Conservation (phyloP, 2,888 invertebrate species). For the Chrysomela aeneicollis region DNA sequence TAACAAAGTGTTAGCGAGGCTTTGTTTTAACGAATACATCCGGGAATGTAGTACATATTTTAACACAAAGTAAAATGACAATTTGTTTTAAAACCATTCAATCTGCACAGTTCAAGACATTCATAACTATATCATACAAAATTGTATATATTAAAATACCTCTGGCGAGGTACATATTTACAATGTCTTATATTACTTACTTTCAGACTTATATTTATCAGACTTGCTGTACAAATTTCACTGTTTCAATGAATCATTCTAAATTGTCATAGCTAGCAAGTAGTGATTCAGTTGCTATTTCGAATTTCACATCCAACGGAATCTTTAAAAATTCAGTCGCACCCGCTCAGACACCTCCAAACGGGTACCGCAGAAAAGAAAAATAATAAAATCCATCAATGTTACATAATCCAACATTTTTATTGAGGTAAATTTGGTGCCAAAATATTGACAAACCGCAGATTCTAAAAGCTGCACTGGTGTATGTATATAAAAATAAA, state of each 20-base stretch:
- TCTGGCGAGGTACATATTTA: slow-evolving; percentile 53
- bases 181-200: slow-evolving; percentile 56
- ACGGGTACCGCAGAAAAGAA: slow-evolving; percentile 38
- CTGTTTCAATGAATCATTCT: slow-evolving; percentile 40
- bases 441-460: slow-evolving; percentile 52
- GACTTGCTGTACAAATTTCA: slow-evolving; percentile 57
- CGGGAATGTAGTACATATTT: slow-evolving; percentile 57
- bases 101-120: slow-evolving; percentile 46
- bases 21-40: slow-evolving; percentile 54
- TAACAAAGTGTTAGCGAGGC: slow-evolving; percentile 55
- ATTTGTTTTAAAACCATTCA: slow-evolving; percentile 45
- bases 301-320: slow-evolving; percentile 34
- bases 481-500: slow-evolving; percentile 51
- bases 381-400: slow-evolving; percentile 50
- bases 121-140: slow-evolving; percentile 41
- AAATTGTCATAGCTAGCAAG: slow-evolving; percentile 47
- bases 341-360: slow-evolving; percentile 35
- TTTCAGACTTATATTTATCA: slow-evolving; percentile 60
- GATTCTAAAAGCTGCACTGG: slow-evolving; percentile 48
- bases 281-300: slow-evolving; percentile 38
- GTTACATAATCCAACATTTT: slow-evolving; percentile 52
- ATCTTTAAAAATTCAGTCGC: slow-evolving; percentile 28
- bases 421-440: slow-evolving; percentile 46
- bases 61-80: slow-evolving; percentile 49
- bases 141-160: slow-evolving; percentile 52